Conservation (phyloP, 2,113 vertebrate species). For the Orientallactaga bullata region DNA sequence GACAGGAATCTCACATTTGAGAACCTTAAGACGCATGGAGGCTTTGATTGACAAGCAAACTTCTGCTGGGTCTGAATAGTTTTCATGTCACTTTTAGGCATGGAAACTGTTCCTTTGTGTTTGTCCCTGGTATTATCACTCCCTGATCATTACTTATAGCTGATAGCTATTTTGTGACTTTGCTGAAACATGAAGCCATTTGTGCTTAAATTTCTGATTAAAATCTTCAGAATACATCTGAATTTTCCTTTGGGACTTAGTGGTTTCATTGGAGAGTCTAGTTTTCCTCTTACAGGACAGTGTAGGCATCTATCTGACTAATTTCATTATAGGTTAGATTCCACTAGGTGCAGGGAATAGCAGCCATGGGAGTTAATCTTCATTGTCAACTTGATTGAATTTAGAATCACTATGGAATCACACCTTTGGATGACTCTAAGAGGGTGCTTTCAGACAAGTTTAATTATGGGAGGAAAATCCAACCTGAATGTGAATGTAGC, state of each 20-base stretch:
- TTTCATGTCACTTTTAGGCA: background rate
- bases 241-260: background rate
- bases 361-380: background rate
- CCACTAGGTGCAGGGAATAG: background rate
- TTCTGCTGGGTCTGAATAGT: background rate
- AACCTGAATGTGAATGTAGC: too few species aligned
- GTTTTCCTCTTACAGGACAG: background rate
- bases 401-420: too few species aligned
- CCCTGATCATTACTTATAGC: background rate
- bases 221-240: background rate
- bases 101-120: background rate
- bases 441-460: too few species aligned
- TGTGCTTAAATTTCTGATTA: slow-evolving; percentile 43
- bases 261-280: background rate
- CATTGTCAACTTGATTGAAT: too few species aligned
- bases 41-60: background rate
- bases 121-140: background rate
- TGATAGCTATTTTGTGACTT: background rate
- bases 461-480: too few species aligned
- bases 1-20: background rate
- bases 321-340: background rate
- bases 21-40: background rate
- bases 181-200: background rate
- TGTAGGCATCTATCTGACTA: background rate
- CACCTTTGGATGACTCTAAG: too few species aligned